Percentiles rank a stretch among this genome's conserved stretches.
Conservation (phyloP, 2,797 vertebrate genomes). For the Danio albolineatus region DNA sequence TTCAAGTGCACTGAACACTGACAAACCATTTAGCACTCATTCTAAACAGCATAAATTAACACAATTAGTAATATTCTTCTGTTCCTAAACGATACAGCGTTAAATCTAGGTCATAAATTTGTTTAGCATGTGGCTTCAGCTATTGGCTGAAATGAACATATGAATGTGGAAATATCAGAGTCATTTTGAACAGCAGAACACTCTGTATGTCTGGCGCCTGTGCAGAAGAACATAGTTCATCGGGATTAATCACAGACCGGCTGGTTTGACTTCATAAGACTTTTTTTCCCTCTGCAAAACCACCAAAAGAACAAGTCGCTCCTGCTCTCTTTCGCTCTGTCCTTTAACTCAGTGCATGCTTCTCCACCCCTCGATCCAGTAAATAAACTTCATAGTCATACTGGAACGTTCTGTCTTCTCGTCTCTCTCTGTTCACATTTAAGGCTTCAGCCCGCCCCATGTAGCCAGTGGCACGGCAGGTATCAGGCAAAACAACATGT, state of each 20-base stretch:
- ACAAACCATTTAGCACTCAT: no score
- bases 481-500: slow-evolving; percentile 57
- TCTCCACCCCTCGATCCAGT: slow-evolving; percentile 38
- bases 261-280: slow-evolving; percentile 11
- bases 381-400: slow-evolving; percentile 66
- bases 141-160: neutral
- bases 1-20: no score
- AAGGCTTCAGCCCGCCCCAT: slow-evolving; percentile 42
- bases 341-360: neutral
- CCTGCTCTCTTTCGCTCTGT: neutral
- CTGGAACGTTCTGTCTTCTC: slow-evolving; percentile 64
- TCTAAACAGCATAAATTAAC: no score
- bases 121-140: neutral
- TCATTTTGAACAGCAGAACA: neutral
- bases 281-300: neutral
- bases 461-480: slow-evolving; percentile 51
- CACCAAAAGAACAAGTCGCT: slow-evolving; percentile 12
- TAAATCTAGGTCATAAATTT: neutral
- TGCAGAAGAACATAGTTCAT: slow-evolving; percentile 37
- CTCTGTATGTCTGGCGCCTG: neutral
- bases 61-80: neutral
- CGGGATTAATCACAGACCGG: slow-evolving; percentile 9
- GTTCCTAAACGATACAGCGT: neutral
- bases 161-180: slow-evolving; percentile 27
- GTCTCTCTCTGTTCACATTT: slow-evolving; percentile 20